Conservation (phyloP, 2,888 invertebrate species). For the Drepanosiphum platanoidis region DNA sequence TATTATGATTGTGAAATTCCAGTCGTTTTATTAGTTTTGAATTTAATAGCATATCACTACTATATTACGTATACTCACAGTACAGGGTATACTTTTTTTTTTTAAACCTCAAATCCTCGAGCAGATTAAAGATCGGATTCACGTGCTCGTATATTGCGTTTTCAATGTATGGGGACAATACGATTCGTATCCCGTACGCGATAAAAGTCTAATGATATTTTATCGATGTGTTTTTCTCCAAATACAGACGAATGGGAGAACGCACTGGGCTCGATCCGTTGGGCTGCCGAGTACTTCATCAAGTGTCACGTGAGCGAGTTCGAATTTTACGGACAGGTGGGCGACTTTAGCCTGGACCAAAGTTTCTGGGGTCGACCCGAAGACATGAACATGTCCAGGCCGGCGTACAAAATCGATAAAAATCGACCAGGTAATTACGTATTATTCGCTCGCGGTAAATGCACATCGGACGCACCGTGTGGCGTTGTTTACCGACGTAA, state of each 20-base stretch:
- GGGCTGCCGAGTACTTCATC: conserved; percentile 73
- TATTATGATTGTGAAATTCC: no score
- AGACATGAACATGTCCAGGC: conserved; percentile 71
- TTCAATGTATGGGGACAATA: no score
- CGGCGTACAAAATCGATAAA: conserved; percentile 71
- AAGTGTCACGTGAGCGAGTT: conserved; percentile 71
- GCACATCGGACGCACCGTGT: background rate
- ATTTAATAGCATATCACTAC: no score
- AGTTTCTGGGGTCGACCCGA: conserved; percentile 74
- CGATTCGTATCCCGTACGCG: background rate
- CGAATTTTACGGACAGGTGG: conserved; percentile 72
- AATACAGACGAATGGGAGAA: conserved; percentile 68
- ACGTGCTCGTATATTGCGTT: no score
- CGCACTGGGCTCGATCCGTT: conserved; percentile 69
- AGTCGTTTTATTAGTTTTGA: no score
- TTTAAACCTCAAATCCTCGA: no score
- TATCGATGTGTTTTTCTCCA: background rate
- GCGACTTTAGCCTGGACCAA: conserved; percentile 72
- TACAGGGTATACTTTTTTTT: no score
- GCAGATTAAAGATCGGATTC: no score
- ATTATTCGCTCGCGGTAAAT: background rate
- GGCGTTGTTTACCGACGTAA: no score
- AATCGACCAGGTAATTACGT: conserved; percentile 70
- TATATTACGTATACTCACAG: no score
- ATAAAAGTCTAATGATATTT: no score